phyloP scores from a whole-genome alignment of 2,797 vertebrate genomes.

The Sorex maritimensis region DNA sequence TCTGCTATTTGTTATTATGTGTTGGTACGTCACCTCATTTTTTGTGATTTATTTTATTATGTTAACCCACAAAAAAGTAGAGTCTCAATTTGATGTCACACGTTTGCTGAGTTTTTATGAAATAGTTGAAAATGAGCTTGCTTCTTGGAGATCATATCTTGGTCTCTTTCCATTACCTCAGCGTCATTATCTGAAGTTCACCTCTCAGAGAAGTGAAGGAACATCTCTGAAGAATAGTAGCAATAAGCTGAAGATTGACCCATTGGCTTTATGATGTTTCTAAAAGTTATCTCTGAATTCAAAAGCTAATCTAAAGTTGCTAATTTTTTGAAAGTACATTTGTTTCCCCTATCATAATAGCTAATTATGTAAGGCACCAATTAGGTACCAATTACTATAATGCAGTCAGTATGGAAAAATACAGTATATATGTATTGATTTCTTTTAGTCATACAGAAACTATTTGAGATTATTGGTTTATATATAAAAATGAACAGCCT shows the following conservation, averaged over 20 bases:
- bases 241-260: background rate
- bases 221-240: background rate
- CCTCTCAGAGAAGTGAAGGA: background rate
- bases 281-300: background rate
- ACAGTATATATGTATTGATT: background rate
- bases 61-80: background rate
- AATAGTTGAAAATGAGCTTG: background rate
- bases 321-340: conserved; percentile 61
- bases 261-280: background rate
- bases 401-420: background rate
- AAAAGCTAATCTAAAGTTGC: background rate
- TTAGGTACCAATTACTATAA: background rate
- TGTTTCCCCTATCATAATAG: conserved; percentile 21
- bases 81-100: background rate
- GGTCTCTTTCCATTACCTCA: background rate
- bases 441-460: conserved; percentile 9
- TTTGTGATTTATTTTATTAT: conserved; percentile 44
- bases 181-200: background rate
- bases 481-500: conserved; percentile 2
- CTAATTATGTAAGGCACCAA: background rate
- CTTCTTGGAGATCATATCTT: background rate
- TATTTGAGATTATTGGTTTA: conserved; percentile 6
- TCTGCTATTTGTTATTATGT: background rate
- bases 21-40: background rate
- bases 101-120: background rate